Evolutionary conservation across 2,113 vertebrate genomes (phyloP), one percentile per base, ranked within the genome.

Genomic region (Hypocryptadius cinnamomeus): DNA sequence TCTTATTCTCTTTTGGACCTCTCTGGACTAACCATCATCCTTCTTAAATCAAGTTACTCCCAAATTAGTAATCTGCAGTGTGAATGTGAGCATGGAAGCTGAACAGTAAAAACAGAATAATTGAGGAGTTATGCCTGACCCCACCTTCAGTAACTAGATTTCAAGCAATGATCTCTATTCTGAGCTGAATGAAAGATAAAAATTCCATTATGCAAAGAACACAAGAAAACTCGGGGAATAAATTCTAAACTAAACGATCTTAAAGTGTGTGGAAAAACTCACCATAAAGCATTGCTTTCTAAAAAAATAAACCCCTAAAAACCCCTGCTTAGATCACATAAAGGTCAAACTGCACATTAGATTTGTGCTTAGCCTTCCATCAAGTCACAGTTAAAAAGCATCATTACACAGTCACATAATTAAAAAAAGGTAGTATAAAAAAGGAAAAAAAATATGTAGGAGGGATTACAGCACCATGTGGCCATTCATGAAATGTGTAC

Each of bases 401-500:
- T 50, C 74, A 82, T 87, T 93, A 94, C 84, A 84, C 44, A 64
- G 64, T 92, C 89, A 74, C 19, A 40, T 68, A 44, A 84, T 81
- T 88, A 11, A 82, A 95, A 81, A 89, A 91, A 72, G 2, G 40
- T 37, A 82, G 71, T 23, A 91, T 72, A 73, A 82, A 89, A 91
- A 56, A 40, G 6, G 15, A 15, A 42, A 90, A 81, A 74, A 96
- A 81, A 91, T 3, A 84, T 65, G 45, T 77, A 92, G 85, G 66
- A 95, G 84, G 84, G 92, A 93, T 93, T 91, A 91, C 50, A 92
- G 91, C 50, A 96, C 91, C 84, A 89, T 87, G 89, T 85, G 78
- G 92, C 81, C 94, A 92, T 94, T 96, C 94, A 96, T 76, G 39
- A 92, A 93, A 91, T 73, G 87, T 89, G 85, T 93, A 89, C 70